A percentile compares a stretch with the other conserved stretches of the same genome.
Evolutionary conservation across 2,113 vertebrate genomes (phyloP).

Genomic region (Siniperca chuatsi): DNA sequence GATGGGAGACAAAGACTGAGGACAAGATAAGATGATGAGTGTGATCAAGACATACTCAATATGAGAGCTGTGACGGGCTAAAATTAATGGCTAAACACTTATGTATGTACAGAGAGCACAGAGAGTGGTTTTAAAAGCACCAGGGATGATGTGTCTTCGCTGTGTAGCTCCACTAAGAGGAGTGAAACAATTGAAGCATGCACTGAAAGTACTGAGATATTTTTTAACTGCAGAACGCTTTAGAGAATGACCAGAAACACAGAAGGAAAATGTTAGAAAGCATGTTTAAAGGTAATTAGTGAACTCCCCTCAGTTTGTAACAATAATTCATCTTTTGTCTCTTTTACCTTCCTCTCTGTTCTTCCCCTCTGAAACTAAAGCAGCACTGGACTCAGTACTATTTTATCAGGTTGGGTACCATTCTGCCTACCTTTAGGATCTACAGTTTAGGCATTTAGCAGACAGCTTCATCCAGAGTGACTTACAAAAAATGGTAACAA

Average conservation of each 20-base stretch:
- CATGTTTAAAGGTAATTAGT: slow-evolving; percentile 19
- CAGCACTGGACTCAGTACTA: background rate
- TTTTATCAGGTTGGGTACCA: background rate
- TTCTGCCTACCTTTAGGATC: slow-evolving; percentile 14
- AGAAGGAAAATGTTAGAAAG: background rate
- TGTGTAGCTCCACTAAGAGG: slow-evolving; percentile 44
- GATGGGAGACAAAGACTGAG: background rate
- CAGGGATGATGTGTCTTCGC: slow-evolving; percentile 34
- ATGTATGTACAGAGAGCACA: slow-evolving; percentile 17
- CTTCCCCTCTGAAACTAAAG: background rate
- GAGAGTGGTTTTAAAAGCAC: slow-evolving; percentile 59
- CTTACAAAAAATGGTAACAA: slow-evolving; percentile 10
- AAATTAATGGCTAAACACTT: slow-evolving; percentile 47
- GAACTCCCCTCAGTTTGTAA: background rate
- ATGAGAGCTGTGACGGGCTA: slow-evolving; percentile 1
- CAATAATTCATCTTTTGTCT: background rate
- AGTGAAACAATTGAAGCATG: slow-evolving; percentile 44
- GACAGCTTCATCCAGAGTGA: background rate
- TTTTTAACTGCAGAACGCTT: slow-evolving; percentile 36
- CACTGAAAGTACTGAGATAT: slow-evolving; percentile 46
- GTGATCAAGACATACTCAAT: slow-evolving; percentile 33
- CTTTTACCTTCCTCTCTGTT: background rate
- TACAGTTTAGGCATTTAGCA: slow-evolving; percentile 25
- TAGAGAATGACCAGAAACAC: slow-evolving; percentile 16
- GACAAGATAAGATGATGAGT: slow-evolving; percentile 19